Base-by-base conservation (phyloP, 2,888 invertebrate species). In the Automeris io region DNA sequence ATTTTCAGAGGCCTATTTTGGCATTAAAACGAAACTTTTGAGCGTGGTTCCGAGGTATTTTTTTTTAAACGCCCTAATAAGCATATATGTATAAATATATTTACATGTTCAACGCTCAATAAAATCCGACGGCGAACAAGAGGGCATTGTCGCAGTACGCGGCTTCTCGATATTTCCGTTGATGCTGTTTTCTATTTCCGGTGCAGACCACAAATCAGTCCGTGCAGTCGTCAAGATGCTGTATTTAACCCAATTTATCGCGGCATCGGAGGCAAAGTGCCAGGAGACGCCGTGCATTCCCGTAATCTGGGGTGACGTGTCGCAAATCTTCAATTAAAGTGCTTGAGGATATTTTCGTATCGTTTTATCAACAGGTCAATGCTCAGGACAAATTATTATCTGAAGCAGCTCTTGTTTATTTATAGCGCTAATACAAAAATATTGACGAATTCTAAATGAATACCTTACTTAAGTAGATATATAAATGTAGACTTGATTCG, bases 241-340 rank as follows among this genome's bases (percentile, higher is more conserved):
- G 46, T 51, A 57, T 64, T 51, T 54, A 63, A 54, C 57, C 56
- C 50, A 54, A 52, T 49, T 54, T 50, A 51, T 50, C 48, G 8
- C 45, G 46, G 41, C 42, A 51, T 47, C 45, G 45, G 50, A 42
- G 66, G 67, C 66, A 63, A 52, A 18, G 49, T 66, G 66, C 66
- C 66, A 66, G 57, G 41, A 49, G 47, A 46, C 47, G 46, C 19
- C 33, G 40, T 61, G 65, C 62, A 64, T 52, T 54, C 50, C 49
- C 13, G 37, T 13, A 26, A 13, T 41, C 34, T 48, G 48, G 61
- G 60, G 60, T 60, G 36, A 41, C 41, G 65, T 50, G 46, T 58
- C 43, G 45, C 34, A 25, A 42, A 48, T 52, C 48, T 47, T 51
- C 41, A 58, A 63, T 63, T 43, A 18, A 37, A 37, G 16, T 22